Evolutionary conservation across 2,797 vertebrate species (phyloP), one percentile per base, ranked within the genome.

Genomic region (Ataeniobius toweri): DNA sequence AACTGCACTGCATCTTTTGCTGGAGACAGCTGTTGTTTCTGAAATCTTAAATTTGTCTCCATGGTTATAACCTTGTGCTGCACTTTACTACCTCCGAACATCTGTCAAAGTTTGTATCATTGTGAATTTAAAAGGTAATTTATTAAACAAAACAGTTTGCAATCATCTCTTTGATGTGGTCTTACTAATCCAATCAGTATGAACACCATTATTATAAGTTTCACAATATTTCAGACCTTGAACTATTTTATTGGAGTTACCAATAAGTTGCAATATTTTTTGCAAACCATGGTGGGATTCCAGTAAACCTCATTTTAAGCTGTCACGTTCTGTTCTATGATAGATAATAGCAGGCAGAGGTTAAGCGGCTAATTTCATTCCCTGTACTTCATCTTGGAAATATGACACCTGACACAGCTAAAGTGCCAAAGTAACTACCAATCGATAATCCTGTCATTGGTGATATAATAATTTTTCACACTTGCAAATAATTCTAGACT

Each of bases 391-490:
- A 75, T 59, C 85, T 76, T 82, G 73, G 81, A 87, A 91, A 89
- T 85, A 58, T 76, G 74, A 89, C 44, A 48, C 78, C 80, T 74
- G 83, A 80, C 89, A 75, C 79, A 91, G 88, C 79, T 84, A 93
- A 92, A 92, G 91, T 83, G 85, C 90, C 93, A 91, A 85, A 84
- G 84, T 87, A 93, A 92, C 89, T 92, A 88, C 83, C 87, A 87
- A 92, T 91, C 92, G 78, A 90, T 90, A 90, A 91, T 81, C 72
- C 74, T 90, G 89, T 92, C 91, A 84, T 73, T 65, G 74, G 78
- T 81, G 86, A 88, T 90, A 70, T 85, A 77, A 86, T 87, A 88
- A 84, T 92, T 87, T 75, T 90, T 93, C 90, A 91, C 31, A 22
- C 78, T 2, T 50, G 53, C 31, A 79, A 85, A 86, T 77, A 71